phyloP scores from a whole-genome alignment of 2,113 vertebrate species.

The Caranx melampygus region DNA sequence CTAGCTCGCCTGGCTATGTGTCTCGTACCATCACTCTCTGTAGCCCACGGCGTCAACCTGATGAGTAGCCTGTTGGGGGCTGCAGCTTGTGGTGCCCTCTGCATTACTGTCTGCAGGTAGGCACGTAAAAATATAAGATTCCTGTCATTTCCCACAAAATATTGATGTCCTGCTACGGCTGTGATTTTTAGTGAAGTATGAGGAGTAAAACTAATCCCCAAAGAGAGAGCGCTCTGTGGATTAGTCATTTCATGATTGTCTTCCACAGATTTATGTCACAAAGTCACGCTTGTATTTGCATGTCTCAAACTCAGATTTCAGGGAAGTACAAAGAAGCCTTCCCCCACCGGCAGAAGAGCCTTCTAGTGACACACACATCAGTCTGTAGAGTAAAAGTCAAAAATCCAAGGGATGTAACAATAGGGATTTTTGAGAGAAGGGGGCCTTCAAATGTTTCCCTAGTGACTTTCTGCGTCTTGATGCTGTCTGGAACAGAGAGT shows the following conservation, averaged over 20 bases:
- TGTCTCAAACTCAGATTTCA: constrained; percentile 20
- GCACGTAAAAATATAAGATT: constrained; percentile 6
- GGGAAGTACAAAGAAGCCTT: background rate
- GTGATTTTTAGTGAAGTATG: background rate
- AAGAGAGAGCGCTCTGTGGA: background rate
- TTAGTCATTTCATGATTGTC: background rate
- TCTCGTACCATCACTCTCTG: constrained; percentile 85
- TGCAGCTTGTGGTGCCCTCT: constrained; percentile 88
- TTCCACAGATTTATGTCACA: background rate
- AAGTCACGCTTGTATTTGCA: background rate
- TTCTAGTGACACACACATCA: constrained; percentile 8
- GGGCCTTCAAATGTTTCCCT: constrained; percentile 43
- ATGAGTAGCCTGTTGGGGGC: constrained; percentile 90
- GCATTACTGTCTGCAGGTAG: constrained; percentile 94
- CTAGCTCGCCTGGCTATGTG: constrained; percentile 84
- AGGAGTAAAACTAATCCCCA: background rate
- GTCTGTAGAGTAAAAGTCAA: constrained; percentile 13
- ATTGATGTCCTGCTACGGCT: background rate
- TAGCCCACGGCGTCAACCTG: constrained; percentile 91
- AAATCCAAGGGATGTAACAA: constrained; percentile 17
- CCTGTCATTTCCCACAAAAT: background rate
- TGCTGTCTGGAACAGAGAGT: constrained; percentile 57
- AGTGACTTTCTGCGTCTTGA: constrained; percentile 58
- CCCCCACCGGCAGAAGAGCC: background rate
- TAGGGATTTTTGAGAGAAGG: constrained; percentile 9